Percentiles rank a stretch among this genome's conserved stretches.
Conservation (phyloP, 1,140 invertebrate genomes). For the Trachymyrmex septentrionalis region DNA sequence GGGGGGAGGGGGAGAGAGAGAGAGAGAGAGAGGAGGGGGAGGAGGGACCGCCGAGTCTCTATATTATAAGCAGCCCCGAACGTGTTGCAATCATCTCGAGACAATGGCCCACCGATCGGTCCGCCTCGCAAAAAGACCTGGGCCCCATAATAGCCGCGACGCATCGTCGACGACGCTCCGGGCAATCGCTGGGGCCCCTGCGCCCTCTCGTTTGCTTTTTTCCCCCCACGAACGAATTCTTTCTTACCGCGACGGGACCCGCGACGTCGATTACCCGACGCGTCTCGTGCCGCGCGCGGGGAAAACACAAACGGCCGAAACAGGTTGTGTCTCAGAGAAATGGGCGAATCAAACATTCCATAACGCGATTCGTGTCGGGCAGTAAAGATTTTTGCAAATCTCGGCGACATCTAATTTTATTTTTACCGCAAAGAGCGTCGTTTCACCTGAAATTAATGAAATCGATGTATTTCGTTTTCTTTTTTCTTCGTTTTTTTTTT, state of each 20-base stretch:
- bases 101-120: constrained; percentile 84
- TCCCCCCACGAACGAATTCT: constrained; percentile 54
- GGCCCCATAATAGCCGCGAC: constrained; percentile 84
- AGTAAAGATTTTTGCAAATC: background rate
- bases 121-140: constrained; percentile 82
- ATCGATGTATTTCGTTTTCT: background rate
- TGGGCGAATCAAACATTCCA: constrained; percentile 30
- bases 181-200: constrained; percentile 62
- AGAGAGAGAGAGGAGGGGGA: too few relatives aligned
- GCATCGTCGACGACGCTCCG: constrained; percentile 79
- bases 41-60: constrained; percentile 74
- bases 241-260: constrained; percentile 55
- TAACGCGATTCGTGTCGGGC: background rate
- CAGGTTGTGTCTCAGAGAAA: constrained; percentile 43
- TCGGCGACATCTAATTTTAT: background rate
- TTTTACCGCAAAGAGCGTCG: background rate
- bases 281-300: constrained; percentile 36
- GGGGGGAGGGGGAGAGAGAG: too few relatives aligned
- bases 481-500: background rate
- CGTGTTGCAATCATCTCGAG: constrained; percentile 86
- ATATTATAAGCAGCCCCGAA: constrained; percentile 85
- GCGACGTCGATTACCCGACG: constrained; percentile 61
- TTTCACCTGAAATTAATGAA: constrained; percentile 24
- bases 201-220: constrained; percentile 55
- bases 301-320: constrained; percentile 40